These are phyloP conservation scores for Lathronympha strigana DNA, from an alignment of 2,888 invertebrate species.

Conservation along the genomic window DNA sequence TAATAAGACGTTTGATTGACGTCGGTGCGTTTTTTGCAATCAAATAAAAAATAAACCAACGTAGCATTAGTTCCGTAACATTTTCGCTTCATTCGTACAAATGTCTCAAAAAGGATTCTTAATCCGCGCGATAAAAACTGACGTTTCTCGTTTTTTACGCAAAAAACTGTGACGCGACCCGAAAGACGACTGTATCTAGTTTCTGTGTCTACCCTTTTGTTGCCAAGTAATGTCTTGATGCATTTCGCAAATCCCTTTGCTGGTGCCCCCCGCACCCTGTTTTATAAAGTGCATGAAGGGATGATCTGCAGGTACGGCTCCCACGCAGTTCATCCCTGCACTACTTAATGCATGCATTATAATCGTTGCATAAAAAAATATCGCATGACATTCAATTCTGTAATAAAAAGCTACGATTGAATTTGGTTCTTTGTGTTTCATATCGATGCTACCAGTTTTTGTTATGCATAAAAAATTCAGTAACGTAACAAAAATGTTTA, in stretches of 20 bases:
- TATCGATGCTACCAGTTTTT: slow-evolving; percentile 3
- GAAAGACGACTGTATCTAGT: slow-evolving; percentile 42
- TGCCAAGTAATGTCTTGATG: slow-evolving; percentile 25
- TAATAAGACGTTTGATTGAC: slow-evolving; percentile 34
- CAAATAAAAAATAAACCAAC: slow-evolving; percentile 20
- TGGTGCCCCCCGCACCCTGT: neutral
- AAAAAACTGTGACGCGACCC: slow-evolving; percentile 51
- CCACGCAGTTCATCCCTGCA: slow-evolving; percentile 27
- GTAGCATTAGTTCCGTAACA: slow-evolving; percentile 18
- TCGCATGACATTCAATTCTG: slow-evolving; percentile 23
- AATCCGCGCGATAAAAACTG: slow-evolving; percentile 53
- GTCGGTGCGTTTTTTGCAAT: slow-evolving; percentile 18
- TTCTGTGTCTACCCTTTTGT: slow-evolving; percentile 62
- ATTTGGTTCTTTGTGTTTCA: slow-evolving; percentile 8
- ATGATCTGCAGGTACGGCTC: slow-evolving; percentile 36
- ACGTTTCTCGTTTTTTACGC: slow-evolving; percentile 56
- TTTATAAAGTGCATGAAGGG: slow-evolving; percentile 15
- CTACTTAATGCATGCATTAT: slow-evolving; percentile 26
- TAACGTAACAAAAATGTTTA: neutral
- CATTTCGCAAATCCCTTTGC: slow-evolving; percentile 25
- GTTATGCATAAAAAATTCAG: neutral
- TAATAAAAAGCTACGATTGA: slow-evolving; percentile 23
- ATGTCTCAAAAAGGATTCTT: slow-evolving; percentile 46
- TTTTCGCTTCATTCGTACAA: slow-evolving; percentile 23
- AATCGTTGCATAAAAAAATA: slow-evolving; percentile 15